Evolutionary conservation across 2,888 invertebrate genomes (phyloP), one percentile per base, ranked within the genome.

Genomic region (Chrysolina oricalcia): DNA sequence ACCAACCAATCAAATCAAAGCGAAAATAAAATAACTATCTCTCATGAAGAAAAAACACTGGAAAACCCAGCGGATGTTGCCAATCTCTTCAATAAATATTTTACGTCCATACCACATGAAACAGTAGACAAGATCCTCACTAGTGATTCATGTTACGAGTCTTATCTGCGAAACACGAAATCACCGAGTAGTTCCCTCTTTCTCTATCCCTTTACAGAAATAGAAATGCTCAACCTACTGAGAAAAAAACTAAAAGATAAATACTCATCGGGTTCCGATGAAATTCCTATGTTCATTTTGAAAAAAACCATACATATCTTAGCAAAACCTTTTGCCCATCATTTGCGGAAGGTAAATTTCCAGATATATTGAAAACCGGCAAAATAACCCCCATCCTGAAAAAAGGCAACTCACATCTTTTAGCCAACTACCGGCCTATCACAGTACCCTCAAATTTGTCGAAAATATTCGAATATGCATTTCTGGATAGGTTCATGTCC

Each of bases 1-100:
- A 64, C 41, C n/a, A 64, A 64, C 64, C 64, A 41, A 64, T 40
- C 21, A 64, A 64, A 64, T 64, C 64, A 64, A 41, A 64, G 41
- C 17, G 64, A 2, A 41, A 64, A 11, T 41, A 41, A 64, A 64
- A 41, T 64, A 64, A 40, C 41, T 64, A 64, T 64, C 64, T 41
- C 64, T 41, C 41, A 64, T 64, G 63, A 63, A 35, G 63, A 35
- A 35, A 27, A 4, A 41, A 41, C 17, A 41, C 19, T 67, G 13
- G 2, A 40, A 17, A 21, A 53, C 19, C 53, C 27, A 53, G 19
- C 11, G 41, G 40, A 67, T 50, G 40, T 67, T 67, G 40, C 41
- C 43, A 9, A 67, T 40, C 46, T 66, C 17, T 66, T 50, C 35
- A 50, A 66, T 66, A 2, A 23, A 23, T 66, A 66, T 2, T 48